phyloP scores from a whole-genome alignment of 1,140 invertebrate species.

The Drosophila yakuba region DNA sequence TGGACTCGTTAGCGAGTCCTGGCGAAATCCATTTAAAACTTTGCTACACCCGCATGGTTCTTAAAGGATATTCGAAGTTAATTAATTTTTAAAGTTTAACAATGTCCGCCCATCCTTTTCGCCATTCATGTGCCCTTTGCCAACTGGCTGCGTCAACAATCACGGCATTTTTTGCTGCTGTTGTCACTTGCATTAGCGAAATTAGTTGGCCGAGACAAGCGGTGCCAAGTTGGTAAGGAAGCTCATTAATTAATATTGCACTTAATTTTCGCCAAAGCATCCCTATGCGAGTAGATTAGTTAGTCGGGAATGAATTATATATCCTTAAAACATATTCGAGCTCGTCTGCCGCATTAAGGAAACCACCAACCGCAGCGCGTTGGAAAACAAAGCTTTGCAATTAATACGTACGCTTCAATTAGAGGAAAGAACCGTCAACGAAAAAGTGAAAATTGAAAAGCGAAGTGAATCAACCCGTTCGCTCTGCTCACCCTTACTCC shows the following conservation, averaged over 20 bases:
- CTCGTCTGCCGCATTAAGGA: conserved; percentile 2
- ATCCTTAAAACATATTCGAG: conserved; percentile 1
- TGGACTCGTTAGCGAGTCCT: conserved; percentile 60
- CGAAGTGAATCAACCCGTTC: conserved; percentile 46
- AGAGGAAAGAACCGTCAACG: conserved; percentile 50
- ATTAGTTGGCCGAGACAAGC: conserved; percentile 49
- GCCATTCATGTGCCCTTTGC: background rate
- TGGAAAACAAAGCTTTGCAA: conserved; percentile 71
- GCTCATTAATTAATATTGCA: conserved; percentile 72
- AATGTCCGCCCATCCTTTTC: conserved; percentile 20
- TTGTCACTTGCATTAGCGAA: conserved; percentile 78
- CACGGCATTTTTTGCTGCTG: conserved; percentile 29
- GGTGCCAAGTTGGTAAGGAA: conserved; percentile 26
- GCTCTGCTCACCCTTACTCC: background rate
- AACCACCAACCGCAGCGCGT: conserved; percentile 57
- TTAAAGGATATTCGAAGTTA: conserved; percentile 75
- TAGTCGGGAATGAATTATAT: conserved; percentile 15
- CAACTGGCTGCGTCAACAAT: conserved; percentile 50
- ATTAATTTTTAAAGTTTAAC: conserved; percentile 81
- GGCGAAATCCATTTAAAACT: conserved; percentile 60
- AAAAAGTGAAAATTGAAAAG: conserved; percentile 78
- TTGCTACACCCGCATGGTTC: conserved; percentile 41
- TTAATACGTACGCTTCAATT: conserved; percentile 80
- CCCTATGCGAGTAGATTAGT: conserved; percentile 15
- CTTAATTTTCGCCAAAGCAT: conserved; percentile 52